Conservation (phyloP, 2,113 vertebrate genomes). For the Hydrolagus affinis region DNA sequence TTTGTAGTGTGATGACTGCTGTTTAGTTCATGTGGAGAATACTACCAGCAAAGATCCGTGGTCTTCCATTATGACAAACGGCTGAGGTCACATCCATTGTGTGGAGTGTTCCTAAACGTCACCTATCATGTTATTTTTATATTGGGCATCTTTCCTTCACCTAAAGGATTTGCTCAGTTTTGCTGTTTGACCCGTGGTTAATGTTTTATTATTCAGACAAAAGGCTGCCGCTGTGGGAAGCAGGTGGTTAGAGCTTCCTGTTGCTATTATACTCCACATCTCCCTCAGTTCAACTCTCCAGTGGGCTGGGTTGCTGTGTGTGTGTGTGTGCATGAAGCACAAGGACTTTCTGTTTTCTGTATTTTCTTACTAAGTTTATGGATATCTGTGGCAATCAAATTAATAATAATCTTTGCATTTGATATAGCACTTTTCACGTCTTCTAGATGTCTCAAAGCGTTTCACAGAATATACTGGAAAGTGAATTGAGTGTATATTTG, state of each 20-base stretch:
- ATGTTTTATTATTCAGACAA: conserved; percentile 1
- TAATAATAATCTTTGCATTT: too few species aligned
- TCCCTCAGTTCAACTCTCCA: background rate
- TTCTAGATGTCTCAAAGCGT: too few species aligned
- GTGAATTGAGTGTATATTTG: too few species aligned
- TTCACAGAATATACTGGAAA: too few species aligned
- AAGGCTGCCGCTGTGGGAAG: background rate
- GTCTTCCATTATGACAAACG: background rate
- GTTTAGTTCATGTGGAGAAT: too few species aligned
- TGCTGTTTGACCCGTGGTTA: background rate
- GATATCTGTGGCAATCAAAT: background rate
- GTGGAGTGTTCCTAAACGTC: background rate
- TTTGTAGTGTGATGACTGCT: too few species aligned
- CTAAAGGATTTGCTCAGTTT: background rate
- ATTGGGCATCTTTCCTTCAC: background rate
- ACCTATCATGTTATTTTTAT: background rate
- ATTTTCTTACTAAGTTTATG: background rate
- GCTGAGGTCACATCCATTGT: background rate
- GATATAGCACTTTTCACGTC: too few species aligned
- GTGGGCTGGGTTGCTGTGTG: background rate
- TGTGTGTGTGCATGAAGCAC: background rate
- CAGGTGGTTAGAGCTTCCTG: background rate
- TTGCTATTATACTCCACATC: background rate
- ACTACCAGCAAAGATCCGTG: too few species aligned
- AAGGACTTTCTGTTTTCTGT: background rate